Evolutionary conservation across 2,797 vertebrate genomes (phyloP).

Genomic region (Eurystomus glaucurus): DNA sequence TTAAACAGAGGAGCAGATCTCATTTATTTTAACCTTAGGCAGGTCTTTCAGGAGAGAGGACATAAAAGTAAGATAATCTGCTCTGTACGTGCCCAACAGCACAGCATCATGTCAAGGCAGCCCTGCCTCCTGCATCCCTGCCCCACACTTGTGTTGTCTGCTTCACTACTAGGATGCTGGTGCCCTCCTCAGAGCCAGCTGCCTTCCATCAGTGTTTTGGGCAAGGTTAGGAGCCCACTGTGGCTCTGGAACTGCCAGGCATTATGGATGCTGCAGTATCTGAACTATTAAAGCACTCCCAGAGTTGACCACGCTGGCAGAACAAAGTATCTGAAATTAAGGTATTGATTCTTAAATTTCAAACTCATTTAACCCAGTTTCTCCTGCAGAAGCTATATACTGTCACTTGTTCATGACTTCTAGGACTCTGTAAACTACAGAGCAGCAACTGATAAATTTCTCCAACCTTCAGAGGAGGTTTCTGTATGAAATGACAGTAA

Average conservation of each 20-base stretch:
- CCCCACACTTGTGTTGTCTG: neutral
- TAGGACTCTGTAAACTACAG: neutral
- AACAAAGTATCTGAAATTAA: constrained; percentile 41
- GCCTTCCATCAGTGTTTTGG: neutral
- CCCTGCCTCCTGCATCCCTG: neutral
- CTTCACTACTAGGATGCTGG: neutral
- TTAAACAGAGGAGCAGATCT: neutral
- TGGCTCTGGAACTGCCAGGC: neutral
- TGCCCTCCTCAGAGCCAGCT: neutral
- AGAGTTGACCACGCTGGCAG: neutral
- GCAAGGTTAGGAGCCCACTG: neutral
- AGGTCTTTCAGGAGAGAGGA: neutral
- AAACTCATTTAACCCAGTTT: neutral
- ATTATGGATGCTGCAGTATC: neutral
- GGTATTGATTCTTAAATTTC: constrained; percentile 31
- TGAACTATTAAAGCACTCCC: neutral
- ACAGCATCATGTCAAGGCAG: neutral
- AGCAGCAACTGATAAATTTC: neutral
- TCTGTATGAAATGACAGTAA: neutral
- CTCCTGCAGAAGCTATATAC: neutral
- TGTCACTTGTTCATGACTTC: neutral
- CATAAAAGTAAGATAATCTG: neutral
- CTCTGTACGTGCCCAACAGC: neutral
- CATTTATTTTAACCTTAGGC: neutral
- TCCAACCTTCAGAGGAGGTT: neutral